These are phyloP conservation scores for Lepeophtheirus nordmannii DNA, from an alignment of 2,888 invertebrate genomes.

Conservation along the genomic window DNA sequence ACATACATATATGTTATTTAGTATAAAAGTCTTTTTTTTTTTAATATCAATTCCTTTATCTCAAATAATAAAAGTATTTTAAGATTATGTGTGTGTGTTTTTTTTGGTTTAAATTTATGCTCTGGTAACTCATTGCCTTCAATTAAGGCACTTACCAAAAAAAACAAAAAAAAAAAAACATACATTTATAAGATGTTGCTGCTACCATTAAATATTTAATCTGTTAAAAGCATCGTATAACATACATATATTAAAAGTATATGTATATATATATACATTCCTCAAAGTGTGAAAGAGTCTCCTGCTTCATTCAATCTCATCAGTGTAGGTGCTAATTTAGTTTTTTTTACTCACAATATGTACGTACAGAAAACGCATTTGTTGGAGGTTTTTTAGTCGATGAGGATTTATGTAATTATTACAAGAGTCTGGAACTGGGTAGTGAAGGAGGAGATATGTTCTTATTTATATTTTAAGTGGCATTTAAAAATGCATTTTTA, in stretches of 20 bases:
- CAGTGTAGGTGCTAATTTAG: neutral
- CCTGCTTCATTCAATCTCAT: neutral
- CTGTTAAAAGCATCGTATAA: constrained; percentile 1
- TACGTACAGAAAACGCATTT: no score
- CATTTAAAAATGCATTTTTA: no score
- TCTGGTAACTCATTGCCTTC: constrained; percentile 1
- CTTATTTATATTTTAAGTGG: no score
- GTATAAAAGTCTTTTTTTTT: no score
- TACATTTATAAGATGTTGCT: neutral
- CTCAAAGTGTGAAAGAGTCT: neutral
- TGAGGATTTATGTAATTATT: no score
- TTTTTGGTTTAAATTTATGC: neutral
- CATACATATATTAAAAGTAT: no score
- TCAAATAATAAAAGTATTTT: no score
- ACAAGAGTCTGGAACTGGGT: no score
- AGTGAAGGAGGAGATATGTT: no score
- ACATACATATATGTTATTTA: no score
- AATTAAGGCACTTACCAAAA: constrained; percentile 3
- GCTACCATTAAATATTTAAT: constrained; percentile 3
- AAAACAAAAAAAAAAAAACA: neutral
- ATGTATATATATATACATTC: neutral
- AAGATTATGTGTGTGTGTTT: neutral
- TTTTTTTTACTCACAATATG: neutral
- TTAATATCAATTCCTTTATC: no score
- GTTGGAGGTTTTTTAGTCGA: no score